A percentile compares a stretch with the other conserved stretches of the same genome.
Evolutionary conservation across 2,888 invertebrate genomes (phyloP).

Genomic region (Perizoma affinitatum): DNA sequence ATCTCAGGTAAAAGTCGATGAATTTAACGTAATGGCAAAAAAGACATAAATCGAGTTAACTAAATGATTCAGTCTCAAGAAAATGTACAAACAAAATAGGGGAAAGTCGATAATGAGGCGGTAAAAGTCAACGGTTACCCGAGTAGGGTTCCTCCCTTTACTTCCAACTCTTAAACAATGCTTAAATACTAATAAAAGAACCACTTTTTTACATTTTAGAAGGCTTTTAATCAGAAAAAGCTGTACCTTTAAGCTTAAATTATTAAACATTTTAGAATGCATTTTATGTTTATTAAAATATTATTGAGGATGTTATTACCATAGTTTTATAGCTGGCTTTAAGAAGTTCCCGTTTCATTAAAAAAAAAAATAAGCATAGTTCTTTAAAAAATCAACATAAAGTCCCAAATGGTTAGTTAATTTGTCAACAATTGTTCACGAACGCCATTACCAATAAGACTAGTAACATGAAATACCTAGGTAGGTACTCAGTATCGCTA

Average conservation of each 20-base stretch:
- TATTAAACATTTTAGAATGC: too few relatives aligned
- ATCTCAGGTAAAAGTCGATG: slow-evolving; percentile 25
- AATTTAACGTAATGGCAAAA: slow-evolving; percentile 38
- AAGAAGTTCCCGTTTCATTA: too few relatives aligned
- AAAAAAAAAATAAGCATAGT: too few relatives aligned
- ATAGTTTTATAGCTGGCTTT: too few relatives aligned
- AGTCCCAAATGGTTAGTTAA: too few relatives aligned
- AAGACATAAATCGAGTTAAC: slow-evolving; percentile 55
- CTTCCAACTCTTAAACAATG: slow-evolving; percentile 76
- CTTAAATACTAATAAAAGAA: slow-evolving; percentile 77
- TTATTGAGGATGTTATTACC: too few relatives aligned
- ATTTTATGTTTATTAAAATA: too few relatives aligned
- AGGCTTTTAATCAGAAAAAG: slow-evolving; percentile 45
- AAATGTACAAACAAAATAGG: slow-evolving; percentile 64
- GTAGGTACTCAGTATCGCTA: too few relatives aligned
- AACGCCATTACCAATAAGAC: too few relatives aligned
- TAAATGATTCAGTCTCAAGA: slow-evolving; percentile 53
- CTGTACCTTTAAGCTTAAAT: slow-evolving; percentile 41
- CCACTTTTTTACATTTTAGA: slow-evolving; percentile 68
- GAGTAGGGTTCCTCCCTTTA: slow-evolving; percentile 63
- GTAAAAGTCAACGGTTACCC: slow-evolving; percentile 65
- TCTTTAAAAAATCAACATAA: too few relatives aligned
- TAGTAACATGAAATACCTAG: too few relatives aligned
- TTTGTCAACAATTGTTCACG: too few relatives aligned
- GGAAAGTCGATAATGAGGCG: slow-evolving; percentile 73